These are phyloP conservation scores for Agapostemon virescens DNA, from an alignment of 2,888 invertebrate genomes.

Conservation along the genomic window DNA sequence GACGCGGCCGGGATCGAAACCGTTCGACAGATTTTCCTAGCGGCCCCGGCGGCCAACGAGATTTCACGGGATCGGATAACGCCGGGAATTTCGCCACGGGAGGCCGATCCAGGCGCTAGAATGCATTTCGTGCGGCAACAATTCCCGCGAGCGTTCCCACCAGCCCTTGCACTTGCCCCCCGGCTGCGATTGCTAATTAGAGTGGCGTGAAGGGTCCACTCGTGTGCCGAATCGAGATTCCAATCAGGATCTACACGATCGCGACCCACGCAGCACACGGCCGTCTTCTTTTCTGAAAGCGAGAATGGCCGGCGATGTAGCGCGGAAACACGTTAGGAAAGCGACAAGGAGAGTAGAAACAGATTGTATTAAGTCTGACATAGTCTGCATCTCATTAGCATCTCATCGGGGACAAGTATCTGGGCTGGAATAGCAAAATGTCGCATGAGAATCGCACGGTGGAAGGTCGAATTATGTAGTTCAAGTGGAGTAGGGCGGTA, in stretches of 20 bases:
- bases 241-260: conserved; percentile 51
- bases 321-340: neutral
- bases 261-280: conserved; percentile 16
- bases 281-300: conserved; percentile 17
- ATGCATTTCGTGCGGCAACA: conserved; percentile 56
- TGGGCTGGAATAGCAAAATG: neutral
- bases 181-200: conserved; percentile 58
- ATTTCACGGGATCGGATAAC: conserved; percentile 44
- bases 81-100: conserved; percentile 51
- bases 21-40: conserved; percentile 43
- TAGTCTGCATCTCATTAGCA: neutral
- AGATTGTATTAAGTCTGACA: neutral
- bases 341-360: neutral
- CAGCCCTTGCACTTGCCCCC: conserved; percentile 38
- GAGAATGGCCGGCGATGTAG: neutral
- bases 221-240: conserved; percentile 36
- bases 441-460: neutral
- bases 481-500: neutral
- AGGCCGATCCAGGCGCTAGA: conserved; percentile 37
- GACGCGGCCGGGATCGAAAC: conserved; percentile 22
- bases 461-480: neutral
- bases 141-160: conserved; percentile 55
- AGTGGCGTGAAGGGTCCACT: conserved; percentile 56
- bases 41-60: conserved; percentile 15
- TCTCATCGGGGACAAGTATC: neutral